Evolutionary conservation across 2,113 vertebrate genomes (phyloP).

Genomic region (Dasyurus viverrinus): DNA sequence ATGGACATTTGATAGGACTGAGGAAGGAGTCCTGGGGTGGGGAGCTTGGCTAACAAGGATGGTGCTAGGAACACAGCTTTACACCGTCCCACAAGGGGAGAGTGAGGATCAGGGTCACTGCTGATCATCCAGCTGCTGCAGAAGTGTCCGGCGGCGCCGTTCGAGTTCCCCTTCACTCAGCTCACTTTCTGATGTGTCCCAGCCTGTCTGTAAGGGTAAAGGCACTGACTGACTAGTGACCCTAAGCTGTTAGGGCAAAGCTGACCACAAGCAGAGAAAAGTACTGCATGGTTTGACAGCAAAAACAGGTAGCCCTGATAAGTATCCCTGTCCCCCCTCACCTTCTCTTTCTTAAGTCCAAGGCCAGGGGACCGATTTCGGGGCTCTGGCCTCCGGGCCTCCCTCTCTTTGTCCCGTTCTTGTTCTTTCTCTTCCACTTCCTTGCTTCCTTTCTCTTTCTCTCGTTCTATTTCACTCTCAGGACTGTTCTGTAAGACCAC

Average conservation of each 20-base stretch:
- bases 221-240: conserved; percentile 34
- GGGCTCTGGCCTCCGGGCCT: conserved; percentile 71
- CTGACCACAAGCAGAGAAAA: conserved; percentile 48
- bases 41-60: not conserved
- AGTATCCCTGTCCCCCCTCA: conserved; percentile 61
- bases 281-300: not conserved
- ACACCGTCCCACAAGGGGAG: conserved; percentile 53
- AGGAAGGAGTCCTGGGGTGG: conserved; percentile 66
- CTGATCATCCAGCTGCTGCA: conserved; percentile 84
- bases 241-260: not conserved
- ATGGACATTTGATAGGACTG: conserved; percentile 57
- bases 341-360: conserved; percentile 82
- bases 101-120: conserved; percentile 67
- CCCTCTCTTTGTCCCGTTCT: conserved; percentile 78
- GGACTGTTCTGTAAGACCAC: conserved; percentile 82
- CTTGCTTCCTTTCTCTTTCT: conserved; percentile 75
- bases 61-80: conserved; percentile 51
- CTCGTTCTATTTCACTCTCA: conserved; percentile 81
- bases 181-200: conserved; percentile 86
- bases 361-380: conserved; percentile 78
- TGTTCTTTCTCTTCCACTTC: conserved; percentile 77
- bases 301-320: not conserved
- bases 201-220: conserved; percentile 80
- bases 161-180: conserved; percentile 86
- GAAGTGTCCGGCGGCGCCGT: conserved; percentile 82